Evolutionary conservation across 1,140 invertebrate genomes (phyloP).

Genomic region (Monomorium pharaonis): DNA sequence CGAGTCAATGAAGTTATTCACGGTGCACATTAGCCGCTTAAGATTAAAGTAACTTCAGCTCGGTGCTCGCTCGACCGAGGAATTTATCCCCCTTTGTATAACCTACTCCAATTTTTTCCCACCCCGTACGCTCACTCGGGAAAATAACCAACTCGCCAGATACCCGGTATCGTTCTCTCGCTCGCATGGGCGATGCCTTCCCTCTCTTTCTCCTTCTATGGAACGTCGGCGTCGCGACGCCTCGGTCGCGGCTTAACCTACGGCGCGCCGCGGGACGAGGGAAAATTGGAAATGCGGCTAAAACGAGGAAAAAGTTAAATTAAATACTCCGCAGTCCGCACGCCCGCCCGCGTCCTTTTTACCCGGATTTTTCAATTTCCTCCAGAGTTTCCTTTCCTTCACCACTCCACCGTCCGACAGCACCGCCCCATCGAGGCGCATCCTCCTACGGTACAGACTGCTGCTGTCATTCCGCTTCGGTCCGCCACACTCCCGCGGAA

Average conservation of each 20-base stretch:
- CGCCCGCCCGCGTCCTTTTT: slow-evolving; percentile 67
- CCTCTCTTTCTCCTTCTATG: not conserved
- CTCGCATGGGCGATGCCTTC: not conserved
- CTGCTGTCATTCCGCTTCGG: slow-evolving; percentile 20
- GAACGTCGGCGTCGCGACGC: slow-evolving; percentile 22
- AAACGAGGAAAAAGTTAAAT: slow-evolving; percentile 78
- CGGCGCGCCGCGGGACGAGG: slow-evolving; percentile 39
- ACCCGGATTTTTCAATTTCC: slow-evolving; percentile 78
- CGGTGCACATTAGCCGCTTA: slow-evolving; percentile 43
- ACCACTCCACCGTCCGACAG: not conserved
- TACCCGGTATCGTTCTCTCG: slow-evolving; percentile 28
- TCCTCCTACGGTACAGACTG: slow-evolving; percentile 7
- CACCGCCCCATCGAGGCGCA: not conserved
- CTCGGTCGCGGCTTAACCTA: slow-evolving; percentile 53
- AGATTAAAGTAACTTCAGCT: slow-evolving; percentile 49
- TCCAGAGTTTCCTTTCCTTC: slow-evolving; percentile 64
- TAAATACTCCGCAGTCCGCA: slow-evolving; percentile 71
- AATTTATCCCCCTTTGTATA: slow-evolving; percentile 39
- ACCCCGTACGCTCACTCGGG: not conserved
- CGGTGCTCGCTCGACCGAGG: slow-evolving; percentile 38
- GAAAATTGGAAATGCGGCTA: slow-evolving; percentile 76
- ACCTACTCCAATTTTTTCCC: slow-evolving; percentile 51
- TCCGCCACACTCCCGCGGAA: slow-evolving; percentile 25
- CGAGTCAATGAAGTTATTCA: slow-evolving; percentile 50
- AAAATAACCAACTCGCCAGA: slow-evolving; percentile 48